Conservation (phyloP, 2,113 vertebrate genomes). For the Corythaeola cristata region DNA sequence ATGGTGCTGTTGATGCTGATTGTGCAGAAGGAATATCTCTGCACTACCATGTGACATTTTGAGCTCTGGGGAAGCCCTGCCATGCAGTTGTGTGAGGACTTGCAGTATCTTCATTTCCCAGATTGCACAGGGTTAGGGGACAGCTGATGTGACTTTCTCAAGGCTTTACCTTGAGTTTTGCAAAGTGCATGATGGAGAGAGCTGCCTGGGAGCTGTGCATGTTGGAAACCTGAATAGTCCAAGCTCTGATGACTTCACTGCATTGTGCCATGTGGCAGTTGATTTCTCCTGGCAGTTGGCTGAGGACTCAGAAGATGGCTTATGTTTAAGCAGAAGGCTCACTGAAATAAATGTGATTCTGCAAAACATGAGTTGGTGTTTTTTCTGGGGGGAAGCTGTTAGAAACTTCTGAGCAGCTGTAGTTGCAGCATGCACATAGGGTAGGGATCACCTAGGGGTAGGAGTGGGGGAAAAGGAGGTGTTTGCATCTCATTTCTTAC, state of each 20-base stretch:
- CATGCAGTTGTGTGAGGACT: not conserved
- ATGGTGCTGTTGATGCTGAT: not conserved
- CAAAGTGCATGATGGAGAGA: not conserved
- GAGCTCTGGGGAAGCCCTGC: not conserved
- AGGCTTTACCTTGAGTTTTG: not conserved
- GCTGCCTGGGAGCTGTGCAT: not conserved
- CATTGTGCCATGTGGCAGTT: not conserved
- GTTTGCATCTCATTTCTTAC: not conserved
- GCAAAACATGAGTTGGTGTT: not conserved
- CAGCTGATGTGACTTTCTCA: not conserved
- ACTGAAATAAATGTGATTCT: not conserved
- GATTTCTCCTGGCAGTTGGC: conserved; percentile 2
- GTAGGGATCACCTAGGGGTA: not conserved
- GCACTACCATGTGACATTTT: not conserved
- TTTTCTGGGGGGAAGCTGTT: not conserved
- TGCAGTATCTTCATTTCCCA: not conserved
- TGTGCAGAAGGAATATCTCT: not conserved
- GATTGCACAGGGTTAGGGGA: not conserved
- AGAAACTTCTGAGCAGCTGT: not conserved
- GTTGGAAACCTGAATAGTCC: not conserved
- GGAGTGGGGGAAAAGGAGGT: not conserved
- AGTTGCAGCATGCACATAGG: not conserved
- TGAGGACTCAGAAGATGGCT: not conserved
- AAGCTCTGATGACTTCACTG: not conserved
- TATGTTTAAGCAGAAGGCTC: not conserved